A percentile compares a stretch with the other conserved stretches of the same genome.
These are phyloP conservation scores for Drosophila putrida DNA, from an alignment of 2,888 invertebrate genomes.

Conservation along the genomic window DNA sequence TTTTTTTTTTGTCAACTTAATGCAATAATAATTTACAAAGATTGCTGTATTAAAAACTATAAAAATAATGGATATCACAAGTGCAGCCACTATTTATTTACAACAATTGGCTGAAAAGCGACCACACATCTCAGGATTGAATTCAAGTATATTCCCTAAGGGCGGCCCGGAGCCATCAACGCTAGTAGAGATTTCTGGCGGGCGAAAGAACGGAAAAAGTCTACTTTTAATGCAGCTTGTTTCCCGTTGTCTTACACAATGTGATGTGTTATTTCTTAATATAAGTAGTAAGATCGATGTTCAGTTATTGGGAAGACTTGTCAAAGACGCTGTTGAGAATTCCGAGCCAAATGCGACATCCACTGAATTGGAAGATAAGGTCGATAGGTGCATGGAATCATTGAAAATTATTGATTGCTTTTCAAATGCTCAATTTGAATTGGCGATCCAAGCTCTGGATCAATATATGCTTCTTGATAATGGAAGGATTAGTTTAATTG, in stretches of 20 bases:
- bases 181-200: slow-evolving; percentile 53
- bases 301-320: slow-evolving; percentile 19
- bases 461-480: slow-evolving; percentile 35
- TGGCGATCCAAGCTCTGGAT: slow-evolving; percentile 39
- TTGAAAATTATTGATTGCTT: slow-evolving; percentile 46
- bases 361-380: slow-evolving; percentile 16
- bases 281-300: slow-evolving; percentile 45
- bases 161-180: slow-evolving; percentile 24
- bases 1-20: too few relatives aligned
- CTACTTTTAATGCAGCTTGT: slow-evolving; percentile 41
- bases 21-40: too few relatives aligned
- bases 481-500: slow-evolving; percentile 31
- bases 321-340: slow-evolving; percentile 10
- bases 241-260: slow-evolving; percentile 13
- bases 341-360: slow-evolving; percentile 15
- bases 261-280: slow-evolving; percentile 47
- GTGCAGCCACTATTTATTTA: slow-evolving; percentile 33
- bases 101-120: slow-evolving; percentile 36
- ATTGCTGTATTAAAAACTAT: too few relatives aligned
- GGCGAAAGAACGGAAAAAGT: slow-evolving; percentile 41
- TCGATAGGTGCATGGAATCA: slow-evolving; percentile 34
- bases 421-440: slow-evolving; percentile 20
- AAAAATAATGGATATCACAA: slow-evolving; percentile 28
- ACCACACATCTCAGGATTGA: slow-evolving; percentile 27
- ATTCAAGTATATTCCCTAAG: slow-evolving; percentile 16